These are phyloP conservation scores for Meandrusa payeni DNA, from an alignment of 2,888 invertebrate genomes.

Conservation along the genomic window DNA sequence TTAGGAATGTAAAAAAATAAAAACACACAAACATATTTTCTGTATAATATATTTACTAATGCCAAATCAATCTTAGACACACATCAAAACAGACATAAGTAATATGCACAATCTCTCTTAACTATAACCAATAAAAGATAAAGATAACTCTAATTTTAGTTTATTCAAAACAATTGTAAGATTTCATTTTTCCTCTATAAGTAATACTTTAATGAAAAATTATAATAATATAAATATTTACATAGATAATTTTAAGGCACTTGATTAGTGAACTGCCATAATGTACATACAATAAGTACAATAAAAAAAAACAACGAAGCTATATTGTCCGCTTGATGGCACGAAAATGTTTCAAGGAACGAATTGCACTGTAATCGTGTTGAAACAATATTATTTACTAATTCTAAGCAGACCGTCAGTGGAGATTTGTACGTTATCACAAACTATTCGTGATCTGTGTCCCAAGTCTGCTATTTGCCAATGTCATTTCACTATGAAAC, in stretches of 20 bases:
- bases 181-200: conserved; percentile 61
- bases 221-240: conserved; percentile 62
- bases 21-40: conserved; percentile 42
- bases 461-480: no score
- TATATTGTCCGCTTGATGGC: conserved; percentile 70
- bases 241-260: conserved; percentile 72
- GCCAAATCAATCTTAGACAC: conserved; percentile 79
- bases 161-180: conserved; percentile 73
- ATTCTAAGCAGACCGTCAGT: conserved; percentile 62
- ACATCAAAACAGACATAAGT: conserved; percentile 77
- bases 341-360: conserved; percentile 68
- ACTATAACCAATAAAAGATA: conserved; percentile 62
- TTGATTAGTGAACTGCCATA: conserved; percentile 63
- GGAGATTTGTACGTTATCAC: conserved; percentile 66
- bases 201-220: conserved; percentile 66
- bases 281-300: conserved; percentile 67
- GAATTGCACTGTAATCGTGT: conserved; percentile 45
- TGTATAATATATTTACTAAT: conserved; percentile 75
- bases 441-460: conserved; percentile 62
- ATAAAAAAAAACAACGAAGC: conserved; percentile 60
- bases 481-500: no score
- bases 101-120: conserved; percentile 80
- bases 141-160: conserved; percentile 68
- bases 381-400: conserved; percentile 62
- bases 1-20: conserved; percentile 34